Conservation (phyloP, 1,140 invertebrate species). For the Polypedilum pembai region DNA sequence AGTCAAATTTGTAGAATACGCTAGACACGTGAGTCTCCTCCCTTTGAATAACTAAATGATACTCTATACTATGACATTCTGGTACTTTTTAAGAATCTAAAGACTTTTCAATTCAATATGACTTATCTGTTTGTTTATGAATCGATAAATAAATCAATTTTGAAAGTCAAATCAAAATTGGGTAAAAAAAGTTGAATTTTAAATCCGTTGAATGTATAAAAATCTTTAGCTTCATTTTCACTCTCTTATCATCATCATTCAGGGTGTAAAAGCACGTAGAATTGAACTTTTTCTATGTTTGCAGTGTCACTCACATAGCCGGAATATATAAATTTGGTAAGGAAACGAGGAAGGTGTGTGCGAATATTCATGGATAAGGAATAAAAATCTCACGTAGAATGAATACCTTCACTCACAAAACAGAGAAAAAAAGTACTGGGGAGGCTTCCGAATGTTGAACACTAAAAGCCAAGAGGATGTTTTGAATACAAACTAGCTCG, state of each 20-base stretch:
- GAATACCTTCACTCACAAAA: conserved; percentile 6
- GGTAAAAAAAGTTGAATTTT: too few species aligned
- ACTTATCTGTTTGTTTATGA: too few species aligned
- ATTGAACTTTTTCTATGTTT: not conserved
- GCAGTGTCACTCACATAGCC: conserved; percentile 15
- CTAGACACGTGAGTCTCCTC: too few species aligned
- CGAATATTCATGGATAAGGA: not conserved
- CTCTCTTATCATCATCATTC: not conserved
- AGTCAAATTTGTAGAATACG: too few species aligned
- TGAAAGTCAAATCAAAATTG: too few species aligned
- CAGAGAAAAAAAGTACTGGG: not conserved
- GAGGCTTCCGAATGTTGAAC: not conserved
- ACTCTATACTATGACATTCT: too few species aligned
- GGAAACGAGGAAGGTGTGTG: not conserved
- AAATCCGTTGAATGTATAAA: too few species aligned
- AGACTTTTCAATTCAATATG: too few species aligned
- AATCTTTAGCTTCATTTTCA: too few species aligned
- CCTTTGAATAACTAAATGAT: too few species aligned
- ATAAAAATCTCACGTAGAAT: conserved; percentile 11
- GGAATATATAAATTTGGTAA: not conserved
- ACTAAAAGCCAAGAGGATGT: conserved; percentile 11
- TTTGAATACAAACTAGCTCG: not conserved
- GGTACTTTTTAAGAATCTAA: too few species aligned
- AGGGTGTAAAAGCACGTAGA: conserved; percentile 2
- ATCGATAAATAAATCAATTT: too few species aligned